Conservation (phyloP, 1,140 invertebrate genomes). For the Augochlora pura region DNA sequence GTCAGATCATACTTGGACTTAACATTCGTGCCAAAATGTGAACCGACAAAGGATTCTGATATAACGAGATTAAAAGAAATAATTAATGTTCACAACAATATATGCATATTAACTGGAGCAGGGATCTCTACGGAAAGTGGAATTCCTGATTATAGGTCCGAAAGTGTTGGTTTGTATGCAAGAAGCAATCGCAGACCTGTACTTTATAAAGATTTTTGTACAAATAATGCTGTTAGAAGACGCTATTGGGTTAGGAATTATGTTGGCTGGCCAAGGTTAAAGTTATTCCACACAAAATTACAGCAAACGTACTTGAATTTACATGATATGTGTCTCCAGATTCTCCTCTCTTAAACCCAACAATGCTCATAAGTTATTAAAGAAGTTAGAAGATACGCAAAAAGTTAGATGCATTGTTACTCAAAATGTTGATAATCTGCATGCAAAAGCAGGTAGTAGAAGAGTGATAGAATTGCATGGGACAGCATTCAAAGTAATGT, state of each 20-base stretch:
- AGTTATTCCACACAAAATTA: not conserved
- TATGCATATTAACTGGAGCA: constrained; percentile 93
- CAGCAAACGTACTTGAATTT: not conserved
- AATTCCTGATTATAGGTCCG: constrained; percentile 96
- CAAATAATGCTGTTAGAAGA: constrained; percentile 84
- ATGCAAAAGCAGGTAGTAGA: constrained; percentile 92
- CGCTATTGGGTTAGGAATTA: constrained; percentile 98
- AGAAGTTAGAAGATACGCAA: constrained; percentile 83
- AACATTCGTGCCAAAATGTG: constrained; percentile 87
- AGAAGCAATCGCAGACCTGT: constrained; percentile 91
- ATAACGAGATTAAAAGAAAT: constrained; percentile 85
- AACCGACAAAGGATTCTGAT: constrained; percentile 83
- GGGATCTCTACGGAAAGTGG: constrained; percentile 98
- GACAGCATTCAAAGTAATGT: constrained; percentile 90
- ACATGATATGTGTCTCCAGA: constrained; percentile 47
- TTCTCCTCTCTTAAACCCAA: constrained; percentile 88
- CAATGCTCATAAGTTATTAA: constrained; percentile 83
- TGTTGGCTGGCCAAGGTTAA: constrained; percentile 90
- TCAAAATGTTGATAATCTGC: constrained; percentile 97
- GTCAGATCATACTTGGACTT: constrained; percentile 41
- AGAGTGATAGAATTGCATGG: constrained; percentile 97
- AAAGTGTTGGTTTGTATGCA: constrained; percentile 95
- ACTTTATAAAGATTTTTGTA: constrained; percentile 92
- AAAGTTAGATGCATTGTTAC: constrained; percentile 88
- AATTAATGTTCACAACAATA: constrained; percentile 82